phyloP scores from a whole-genome alignment of 2,797 vertebrate genomes.

The Macropus fuliginosus region DNA sequence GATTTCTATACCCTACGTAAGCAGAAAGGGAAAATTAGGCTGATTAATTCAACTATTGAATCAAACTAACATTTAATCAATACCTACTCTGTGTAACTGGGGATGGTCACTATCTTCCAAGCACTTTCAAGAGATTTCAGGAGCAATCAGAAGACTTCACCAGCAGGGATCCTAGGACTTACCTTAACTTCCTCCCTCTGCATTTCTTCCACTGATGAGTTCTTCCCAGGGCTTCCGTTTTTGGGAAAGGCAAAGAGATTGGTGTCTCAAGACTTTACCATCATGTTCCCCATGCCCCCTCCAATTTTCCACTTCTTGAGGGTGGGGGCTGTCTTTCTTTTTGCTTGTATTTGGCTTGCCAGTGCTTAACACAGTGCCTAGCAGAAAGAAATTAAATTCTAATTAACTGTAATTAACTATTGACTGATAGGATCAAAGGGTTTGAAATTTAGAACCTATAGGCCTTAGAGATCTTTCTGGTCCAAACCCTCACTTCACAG shows the following conservation, averaged over 20 bases:
- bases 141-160: not conserved
- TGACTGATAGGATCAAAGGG: not conserved
- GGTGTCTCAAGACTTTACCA: not conserved
- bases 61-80: not conserved
- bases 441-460: not conserved
- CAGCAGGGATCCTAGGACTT: not conserved
- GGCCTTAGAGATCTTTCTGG: not conserved
- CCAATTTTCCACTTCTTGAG: not conserved
- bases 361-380: not conserved
- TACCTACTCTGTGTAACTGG: not conserved
- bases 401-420: not conserved
- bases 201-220: not conserved
- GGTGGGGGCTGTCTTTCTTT: not conserved
- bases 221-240: not conserved
- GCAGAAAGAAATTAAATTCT: not conserved
- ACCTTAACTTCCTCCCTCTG: not conserved
- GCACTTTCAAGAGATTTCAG: not conserved
- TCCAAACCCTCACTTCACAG: not conserved
- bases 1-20: not conserved
- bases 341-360: not conserved
- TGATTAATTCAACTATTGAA: not conserved
- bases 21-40: not conserved
- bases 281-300: not conserved
- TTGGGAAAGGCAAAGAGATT: not conserved
- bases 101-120: not conserved